A percentile compares a stretch with the other conserved stretches of the same genome.
phyloP scores from a whole-genome alignment of 2,113 vertebrate genomes.

The Callocephalon fimbriatum region DNA sequence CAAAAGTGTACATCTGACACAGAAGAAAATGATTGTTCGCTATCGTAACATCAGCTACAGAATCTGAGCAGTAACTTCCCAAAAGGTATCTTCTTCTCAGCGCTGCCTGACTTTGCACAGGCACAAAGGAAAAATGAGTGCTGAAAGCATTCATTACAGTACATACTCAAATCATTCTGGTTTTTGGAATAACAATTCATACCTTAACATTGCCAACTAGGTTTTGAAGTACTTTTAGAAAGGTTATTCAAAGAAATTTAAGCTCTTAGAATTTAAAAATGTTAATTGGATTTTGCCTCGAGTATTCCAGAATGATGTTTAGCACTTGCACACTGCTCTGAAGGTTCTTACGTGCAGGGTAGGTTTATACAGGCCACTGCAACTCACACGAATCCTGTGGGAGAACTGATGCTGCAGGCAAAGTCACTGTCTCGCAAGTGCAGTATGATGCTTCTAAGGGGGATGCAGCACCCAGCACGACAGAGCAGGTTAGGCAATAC shows the following conservation, averaged over 20 bases:
- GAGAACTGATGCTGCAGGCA: not conserved
- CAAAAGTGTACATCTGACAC: not conserved
- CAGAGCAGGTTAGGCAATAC: no score
- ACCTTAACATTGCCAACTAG: not conserved
- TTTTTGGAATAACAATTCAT: not conserved
- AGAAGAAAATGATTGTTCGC: not conserved
- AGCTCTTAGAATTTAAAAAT: not conserved
- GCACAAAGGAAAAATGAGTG: not conserved
- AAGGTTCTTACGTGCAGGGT: no score
- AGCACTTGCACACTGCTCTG: not conserved
- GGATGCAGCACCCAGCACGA: not conserved
- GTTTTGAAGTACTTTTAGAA: not conserved
- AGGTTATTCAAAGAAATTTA: not conserved
- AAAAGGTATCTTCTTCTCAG: not conserved
- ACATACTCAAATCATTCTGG: not conserved
- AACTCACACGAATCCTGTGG: fast-evolving
- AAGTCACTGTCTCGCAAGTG: not conserved
- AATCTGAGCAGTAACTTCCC: not conserved
- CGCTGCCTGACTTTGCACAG: not conserved
- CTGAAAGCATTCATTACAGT: not conserved
- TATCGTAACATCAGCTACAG: not conserved
- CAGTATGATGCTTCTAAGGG: not conserved
- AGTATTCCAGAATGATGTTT: not conserved
- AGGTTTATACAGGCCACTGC: not conserved
- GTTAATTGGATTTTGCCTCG: not conserved